Conservation (phyloP, 1,140 invertebrate genomes). For the Drosophila watanabei region DNA sequence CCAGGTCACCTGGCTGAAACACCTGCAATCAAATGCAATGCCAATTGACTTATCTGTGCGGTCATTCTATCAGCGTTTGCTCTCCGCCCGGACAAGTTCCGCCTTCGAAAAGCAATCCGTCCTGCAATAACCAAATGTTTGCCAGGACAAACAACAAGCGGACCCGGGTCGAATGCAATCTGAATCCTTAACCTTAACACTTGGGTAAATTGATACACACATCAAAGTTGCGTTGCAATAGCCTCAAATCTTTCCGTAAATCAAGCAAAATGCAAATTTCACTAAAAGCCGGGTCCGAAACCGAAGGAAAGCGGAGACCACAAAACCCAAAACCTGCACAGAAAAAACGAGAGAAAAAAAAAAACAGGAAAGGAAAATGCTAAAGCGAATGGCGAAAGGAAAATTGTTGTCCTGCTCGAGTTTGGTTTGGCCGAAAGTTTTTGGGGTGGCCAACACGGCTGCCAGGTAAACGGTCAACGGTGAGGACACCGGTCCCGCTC, state of each 20-base stretch:
- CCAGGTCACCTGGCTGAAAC: constrained; percentile 2
- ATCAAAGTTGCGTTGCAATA: constrained; percentile 81
- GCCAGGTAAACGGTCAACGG: constrained; percentile 58
- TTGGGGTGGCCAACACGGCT: constrained; percentile 27
- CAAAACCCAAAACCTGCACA: constrained; percentile 43
- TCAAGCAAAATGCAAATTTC: constrained; percentile 82
- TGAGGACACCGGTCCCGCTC: constrained; percentile 14
- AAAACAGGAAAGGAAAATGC: constrained; percentile 4
- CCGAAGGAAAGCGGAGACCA: constrained; percentile 52
- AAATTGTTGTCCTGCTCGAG: constrained; percentile 58
- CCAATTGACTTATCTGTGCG: constrained; percentile 79
- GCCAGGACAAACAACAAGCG: constrained; percentile 64
- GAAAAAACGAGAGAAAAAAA: neutral
- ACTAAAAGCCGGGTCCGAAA: constrained; percentile 57
- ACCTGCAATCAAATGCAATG: constrained; percentile 69
- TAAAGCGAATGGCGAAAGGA: constrained; percentile 46
- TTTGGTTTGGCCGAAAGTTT: constrained; percentile 35
- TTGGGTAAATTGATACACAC: constrained; percentile 81
- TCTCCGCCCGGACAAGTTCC: constrained; percentile 19
- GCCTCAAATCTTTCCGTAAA: constrained; percentile 82
- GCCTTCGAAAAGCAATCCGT: constrained; percentile 11
- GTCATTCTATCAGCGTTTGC: constrained; percentile 56
- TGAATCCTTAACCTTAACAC: constrained; percentile 58
- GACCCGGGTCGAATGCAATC: constrained; percentile 47
- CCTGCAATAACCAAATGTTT: constrained; percentile 77